phyloP scores from a whole-genome alignment of 2,888 invertebrate genomes.

The Ophion ellenae region DNA sequence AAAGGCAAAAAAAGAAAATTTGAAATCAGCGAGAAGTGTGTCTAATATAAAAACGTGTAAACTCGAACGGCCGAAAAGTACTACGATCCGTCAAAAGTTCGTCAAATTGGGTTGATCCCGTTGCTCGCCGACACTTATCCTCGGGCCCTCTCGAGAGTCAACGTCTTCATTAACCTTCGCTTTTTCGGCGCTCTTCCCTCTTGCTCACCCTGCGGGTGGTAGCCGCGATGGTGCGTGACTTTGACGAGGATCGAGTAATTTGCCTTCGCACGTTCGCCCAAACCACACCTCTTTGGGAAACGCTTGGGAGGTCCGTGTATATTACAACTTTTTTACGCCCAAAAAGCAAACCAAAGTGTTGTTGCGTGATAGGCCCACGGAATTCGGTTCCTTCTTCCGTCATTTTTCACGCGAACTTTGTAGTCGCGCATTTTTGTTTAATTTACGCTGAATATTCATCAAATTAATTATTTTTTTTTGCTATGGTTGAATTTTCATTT shows the following conservation, averaged over 20 bases:
- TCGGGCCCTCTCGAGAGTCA: slow-evolving; percentile 25
- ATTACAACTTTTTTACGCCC: slow-evolving; percentile 32
- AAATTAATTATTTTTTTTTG: no score
- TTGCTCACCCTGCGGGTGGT: neutral
- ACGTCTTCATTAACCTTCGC: slow-evolving; percentile 67
- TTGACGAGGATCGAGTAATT: slow-evolving; percentile 69
- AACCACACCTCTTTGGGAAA: slow-evolving; percentile 45
- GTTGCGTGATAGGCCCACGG: slow-evolving; percentile 25
- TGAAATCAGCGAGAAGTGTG: no score
- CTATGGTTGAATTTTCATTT: no score
- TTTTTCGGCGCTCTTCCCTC: slow-evolving; percentile 57
- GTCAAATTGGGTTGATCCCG: neutral
- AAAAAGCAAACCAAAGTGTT: slow-evolving; percentile 23
- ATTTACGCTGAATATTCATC: no score
- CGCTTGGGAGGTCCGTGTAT: slow-evolving; percentile 59
- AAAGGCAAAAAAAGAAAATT: no score
- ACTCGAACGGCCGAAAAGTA: no score
- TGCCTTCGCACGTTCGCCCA: slow-evolving; percentile 57
- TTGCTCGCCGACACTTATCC: slow-evolving; percentile 10
- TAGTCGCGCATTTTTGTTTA: no score
- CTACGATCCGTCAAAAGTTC: neutral
- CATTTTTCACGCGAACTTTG: slow-evolving; percentile 2
- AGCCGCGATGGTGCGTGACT: slow-evolving; percentile 60
- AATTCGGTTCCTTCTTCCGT: neutral
- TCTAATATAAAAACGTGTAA: no score